Evolutionary conservation across 2,797 vertebrate species (phyloP), one percentile per base, ranked within the genome.

Genomic region (Chelidonichthys spinosus): DNA sequence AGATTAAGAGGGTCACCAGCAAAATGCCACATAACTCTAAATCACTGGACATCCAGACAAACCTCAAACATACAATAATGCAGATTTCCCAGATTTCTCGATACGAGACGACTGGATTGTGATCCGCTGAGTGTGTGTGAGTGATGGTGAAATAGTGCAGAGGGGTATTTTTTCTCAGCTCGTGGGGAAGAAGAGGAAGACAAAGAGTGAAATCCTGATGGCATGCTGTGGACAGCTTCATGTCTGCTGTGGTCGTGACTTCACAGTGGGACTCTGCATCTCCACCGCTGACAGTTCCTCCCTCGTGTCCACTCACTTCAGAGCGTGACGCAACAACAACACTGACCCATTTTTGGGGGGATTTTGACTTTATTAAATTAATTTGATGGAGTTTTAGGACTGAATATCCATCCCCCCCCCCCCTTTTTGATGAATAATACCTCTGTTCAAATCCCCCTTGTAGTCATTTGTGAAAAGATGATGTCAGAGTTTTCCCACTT

Each of bases 201-300:
- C 87, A 91, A 85, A 89, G 83, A 91, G 81, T 81, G 88, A 85
- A 82, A 78, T 84, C 81, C 85, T 80, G 83, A 76, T 83, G 86
- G 76, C 89, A 77, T 89, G 82, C 87, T 90, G 90, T 85, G 88
- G 91, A 92, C 87, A 91, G 89, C 85, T 88, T 93, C 89, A 88
- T 90, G 84, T 87, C 85, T 91, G 87, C 87, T 85, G 89, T 90
- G 87, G 85, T 88, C 84, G 87, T 87, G 87, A 91, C 83, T 89
- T 92, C 91, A 90, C 91, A 92, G 87, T 91, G 79, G 89, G 90
- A 88, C 72, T 81, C 74, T 70, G 55, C 79, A 87, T 89, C 83
- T 83, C 15, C 46, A 83, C 81, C 82, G 89, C 82, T 85, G 87
- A 90, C 86, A 86, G 81, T 75, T 81, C 76, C 64, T 80, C 81